Evolutionary conservation across 1,140 invertebrate genomes (phyloP), one percentile per base, ranked within the genome.

Genomic region (Hyphantria cunea): DNA sequence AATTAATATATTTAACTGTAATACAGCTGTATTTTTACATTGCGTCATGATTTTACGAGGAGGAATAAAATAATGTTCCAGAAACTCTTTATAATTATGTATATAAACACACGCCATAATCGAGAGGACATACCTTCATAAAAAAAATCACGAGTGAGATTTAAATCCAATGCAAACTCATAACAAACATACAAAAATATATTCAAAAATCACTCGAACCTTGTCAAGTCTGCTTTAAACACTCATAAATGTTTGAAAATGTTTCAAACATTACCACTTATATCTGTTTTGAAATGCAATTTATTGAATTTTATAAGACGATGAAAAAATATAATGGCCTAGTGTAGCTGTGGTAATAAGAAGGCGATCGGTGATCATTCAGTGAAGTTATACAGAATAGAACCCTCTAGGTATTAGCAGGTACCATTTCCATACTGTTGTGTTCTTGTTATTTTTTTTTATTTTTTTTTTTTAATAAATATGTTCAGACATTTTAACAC

Each of bases 61-160:
- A n/a, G n/a, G n/a, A n/a, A n/a, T n/a, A n/a, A n/a, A n/a, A n/a
- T n/a, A n/a, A n/a, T n/a, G n/a, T n/a, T n/a, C n/a, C n/a, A n/a
- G n/a, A n/a, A n/a, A n/a, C n/a, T n/a, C n/a, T n/a, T n/a, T n/a
- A n/a, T n/a, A n/a, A n/a, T 25, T 25, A 25, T 25, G 17, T 25
- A 25, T 25, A 3, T 25, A 25, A 4, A 11, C 34, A 37, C 0
- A 11, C 11, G 11, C 7, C 11, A 8, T 4, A 37, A 10, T 11
- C 34, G 3, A 11, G 34, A 37, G 8, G 34, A 37, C 6, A 44
- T 44, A 44, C 6, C 11, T 13, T 7, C 41, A 44, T 12, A 44
- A 44, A 44, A 12, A 41, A 12, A 9, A n/a, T 44, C 41, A n/a
- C 41, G 41, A n/a, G 41, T 44, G 41, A 44, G 41, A 44, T 44